Evolutionary conservation across 1,140 invertebrate genomes (phyloP).

Genomic region (Hypsibius dujardini): DNA sequence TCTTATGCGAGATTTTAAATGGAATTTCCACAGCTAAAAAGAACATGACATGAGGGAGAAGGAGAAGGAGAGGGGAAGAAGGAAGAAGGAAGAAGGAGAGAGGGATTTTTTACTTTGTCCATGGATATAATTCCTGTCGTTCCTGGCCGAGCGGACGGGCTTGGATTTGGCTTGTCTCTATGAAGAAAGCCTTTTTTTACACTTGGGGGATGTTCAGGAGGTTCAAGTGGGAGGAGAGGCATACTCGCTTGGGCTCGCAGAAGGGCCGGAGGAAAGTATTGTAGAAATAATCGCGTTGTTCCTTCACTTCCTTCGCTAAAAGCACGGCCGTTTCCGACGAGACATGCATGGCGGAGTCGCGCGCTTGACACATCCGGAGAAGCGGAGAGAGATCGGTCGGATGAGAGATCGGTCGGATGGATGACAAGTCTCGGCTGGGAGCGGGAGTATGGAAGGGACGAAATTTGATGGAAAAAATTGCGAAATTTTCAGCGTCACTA

Average conservation of each 20-base stretch:
- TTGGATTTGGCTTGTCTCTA: neutral
- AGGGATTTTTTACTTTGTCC: neutral
- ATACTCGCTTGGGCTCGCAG: neutral
- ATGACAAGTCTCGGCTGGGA: neutral
- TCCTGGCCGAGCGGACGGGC: neutral
- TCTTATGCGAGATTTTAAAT: slow-evolving; percentile 36
- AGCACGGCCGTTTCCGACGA: neutral
- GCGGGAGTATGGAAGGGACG: neutral
- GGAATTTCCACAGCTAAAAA: neutral
- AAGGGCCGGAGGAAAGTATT: slow-evolving; percentile 5
- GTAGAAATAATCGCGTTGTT: slow-evolving; percentile 15
- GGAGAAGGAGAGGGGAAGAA: neutral
- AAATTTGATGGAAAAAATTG: neutral
- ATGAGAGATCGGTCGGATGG: neutral
- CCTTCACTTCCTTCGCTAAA: slow-evolving; percentile 6
- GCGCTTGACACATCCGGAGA: neutral
- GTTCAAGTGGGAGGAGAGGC: neutral
- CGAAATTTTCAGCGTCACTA: neutral
- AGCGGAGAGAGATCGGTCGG: neutral
- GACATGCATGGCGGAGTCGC: neutral
- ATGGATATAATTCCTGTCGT: slow-evolving; percentile 1
- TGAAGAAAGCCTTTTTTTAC: neutral
- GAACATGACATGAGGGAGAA: neutral
- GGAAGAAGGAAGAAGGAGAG: neutral
- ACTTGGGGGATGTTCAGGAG: neutral